phyloP scores from a whole-genome alignment of 2,888 invertebrate genomes.

The Athalia cordata region DNA sequence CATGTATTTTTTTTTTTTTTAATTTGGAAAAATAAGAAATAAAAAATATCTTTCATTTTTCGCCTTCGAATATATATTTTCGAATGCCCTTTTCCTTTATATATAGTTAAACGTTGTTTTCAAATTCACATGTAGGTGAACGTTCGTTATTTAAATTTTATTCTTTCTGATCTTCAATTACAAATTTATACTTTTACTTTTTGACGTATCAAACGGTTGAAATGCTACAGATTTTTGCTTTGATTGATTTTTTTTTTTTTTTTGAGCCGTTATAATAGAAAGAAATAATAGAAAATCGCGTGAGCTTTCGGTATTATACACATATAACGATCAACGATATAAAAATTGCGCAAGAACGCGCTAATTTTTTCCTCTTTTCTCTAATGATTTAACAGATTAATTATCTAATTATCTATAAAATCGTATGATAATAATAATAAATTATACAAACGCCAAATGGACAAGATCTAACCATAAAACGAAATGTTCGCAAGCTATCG shows the following conservation, averaged over 20 bases:
- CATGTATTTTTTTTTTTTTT: background rate
- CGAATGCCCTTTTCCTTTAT: background rate
- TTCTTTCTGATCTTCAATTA: no score
- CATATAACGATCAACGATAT: no score
- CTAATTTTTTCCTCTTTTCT: slow-evolving; percentile 11
- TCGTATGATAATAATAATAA: background rate
- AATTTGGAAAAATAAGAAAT: background rate
- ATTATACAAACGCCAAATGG: slow-evolving; percentile 53
- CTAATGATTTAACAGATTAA: background rate
- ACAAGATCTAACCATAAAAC: slow-evolving; percentile 55
- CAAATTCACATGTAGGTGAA: no score
- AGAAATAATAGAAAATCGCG: no score
- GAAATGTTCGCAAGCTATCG: slow-evolving; percentile 36
- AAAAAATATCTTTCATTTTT: slow-evolving; percentile 9
- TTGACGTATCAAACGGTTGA: no score
- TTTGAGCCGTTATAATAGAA: no score
- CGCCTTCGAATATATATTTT: background rate
- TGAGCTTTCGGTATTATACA: no score
- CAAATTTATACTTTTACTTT: no score
- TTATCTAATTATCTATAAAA: background rate
- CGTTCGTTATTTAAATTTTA: no score
- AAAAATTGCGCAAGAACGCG: background rate
- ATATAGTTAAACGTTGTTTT: no score
- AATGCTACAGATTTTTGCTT: no score
- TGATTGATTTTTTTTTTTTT: no score